phyloP scores from a whole-genome alignment of 2,888 invertebrate genomes.

The Stenoptilia bipunctidactyla region DNA sequence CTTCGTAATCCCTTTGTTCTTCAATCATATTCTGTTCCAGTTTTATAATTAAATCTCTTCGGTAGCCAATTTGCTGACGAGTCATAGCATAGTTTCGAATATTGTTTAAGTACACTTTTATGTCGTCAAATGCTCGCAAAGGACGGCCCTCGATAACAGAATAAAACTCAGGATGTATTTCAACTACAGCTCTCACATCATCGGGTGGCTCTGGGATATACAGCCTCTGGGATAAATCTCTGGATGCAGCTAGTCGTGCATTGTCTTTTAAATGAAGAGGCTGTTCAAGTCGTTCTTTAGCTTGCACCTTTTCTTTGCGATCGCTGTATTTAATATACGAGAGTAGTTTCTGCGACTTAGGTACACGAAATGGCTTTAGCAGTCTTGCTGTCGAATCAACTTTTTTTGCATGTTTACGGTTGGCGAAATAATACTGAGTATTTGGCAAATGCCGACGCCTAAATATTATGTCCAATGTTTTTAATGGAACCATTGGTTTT shows the following conservation, averaged over 20 bases:
- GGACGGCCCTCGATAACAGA: constrained; percentile 73
- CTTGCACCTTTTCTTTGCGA: constrained; percentile 39
- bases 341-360: constrained; percentile 50
- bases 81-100: constrained; percentile 61
- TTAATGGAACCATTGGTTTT: constrained; percentile 52
- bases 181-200: constrained; percentile 70
- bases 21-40: constrained; percentile 41
- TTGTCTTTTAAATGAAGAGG: constrained; percentile 53
- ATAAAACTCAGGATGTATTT: constrained; percentile 77
- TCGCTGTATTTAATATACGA: constrained; percentile 62
- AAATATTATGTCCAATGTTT: constrained; percentile 57
- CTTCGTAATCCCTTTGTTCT: constrained; percentile 37
- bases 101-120: constrained; percentile 69
- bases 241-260: constrained; percentile 46
- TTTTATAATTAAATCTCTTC: constrained; percentile 49
- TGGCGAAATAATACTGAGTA: constrained; percentile 58
- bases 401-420: constrained; percentile 40
- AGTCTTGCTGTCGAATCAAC: constrained; percentile 18
- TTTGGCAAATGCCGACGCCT: constrained; percentile 55
- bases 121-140: constrained; percentile 68
- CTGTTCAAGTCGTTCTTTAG: constrained; percentile 30
- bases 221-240: constrained; percentile 69
- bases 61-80: constrained; percentile 59
- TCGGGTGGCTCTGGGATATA: constrained; percentile 69
- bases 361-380: constrained; percentile 41